phyloP scores from a whole-genome alignment of 1,140 invertebrate species.

The Pseudomyrmex dendroicus region DNA sequence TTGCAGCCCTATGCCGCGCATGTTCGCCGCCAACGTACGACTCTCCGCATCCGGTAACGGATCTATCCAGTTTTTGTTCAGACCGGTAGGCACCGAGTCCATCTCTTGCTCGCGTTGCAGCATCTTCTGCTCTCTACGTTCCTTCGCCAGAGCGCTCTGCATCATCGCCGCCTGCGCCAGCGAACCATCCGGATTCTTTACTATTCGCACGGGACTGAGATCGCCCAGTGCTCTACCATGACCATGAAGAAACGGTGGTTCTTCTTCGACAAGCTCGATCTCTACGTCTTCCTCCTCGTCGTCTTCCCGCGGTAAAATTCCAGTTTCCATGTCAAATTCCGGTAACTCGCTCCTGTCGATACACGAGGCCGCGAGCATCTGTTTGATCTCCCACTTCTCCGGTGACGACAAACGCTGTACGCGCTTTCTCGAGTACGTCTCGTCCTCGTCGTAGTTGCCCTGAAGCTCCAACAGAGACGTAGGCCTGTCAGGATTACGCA shows the following conservation, averaged over 20 bases:
- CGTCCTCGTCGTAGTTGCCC: conserved; percentile 90
- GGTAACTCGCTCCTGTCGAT: conserved; percentile 93
- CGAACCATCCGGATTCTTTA: conserved; percentile 99
- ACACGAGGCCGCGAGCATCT: conserved; percentile 85
- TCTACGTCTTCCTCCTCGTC: conserved; percentile 99
- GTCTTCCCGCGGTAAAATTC: conserved; percentile 94
- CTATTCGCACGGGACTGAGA: conserved; percentile 97
- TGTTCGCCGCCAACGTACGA: conserved; percentile 90
- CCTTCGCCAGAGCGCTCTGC: conserved; percentile 99
- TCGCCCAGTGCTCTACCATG: conserved; percentile 96
- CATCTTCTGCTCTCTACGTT: conserved; percentile 97
- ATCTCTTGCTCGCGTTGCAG: conserved; percentile 95
- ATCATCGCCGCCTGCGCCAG: conserved; percentile 99
- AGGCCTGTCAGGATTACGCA: conserved; percentile 95
- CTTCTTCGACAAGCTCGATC: conserved; percentile 99
- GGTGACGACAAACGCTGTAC: conserved; percentile 98
- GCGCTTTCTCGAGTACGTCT: conserved; percentile 91
- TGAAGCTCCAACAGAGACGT: conserved; percentile 90
- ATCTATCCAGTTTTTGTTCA: conserved; percentile 98
- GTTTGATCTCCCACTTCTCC: conserved; percentile 96
- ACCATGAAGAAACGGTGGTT: conserved; percentile 97
- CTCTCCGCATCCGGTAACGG: conserved; percentile 94
- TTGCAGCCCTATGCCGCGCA: conserved; percentile 92
- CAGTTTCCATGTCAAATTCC: conserved; percentile 96
- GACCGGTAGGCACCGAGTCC: conserved; percentile 92